phyloP scores from a whole-genome alignment of 53 echinoderm and acorn worm genomes.

The Glandiceps talaboti region DNA sequence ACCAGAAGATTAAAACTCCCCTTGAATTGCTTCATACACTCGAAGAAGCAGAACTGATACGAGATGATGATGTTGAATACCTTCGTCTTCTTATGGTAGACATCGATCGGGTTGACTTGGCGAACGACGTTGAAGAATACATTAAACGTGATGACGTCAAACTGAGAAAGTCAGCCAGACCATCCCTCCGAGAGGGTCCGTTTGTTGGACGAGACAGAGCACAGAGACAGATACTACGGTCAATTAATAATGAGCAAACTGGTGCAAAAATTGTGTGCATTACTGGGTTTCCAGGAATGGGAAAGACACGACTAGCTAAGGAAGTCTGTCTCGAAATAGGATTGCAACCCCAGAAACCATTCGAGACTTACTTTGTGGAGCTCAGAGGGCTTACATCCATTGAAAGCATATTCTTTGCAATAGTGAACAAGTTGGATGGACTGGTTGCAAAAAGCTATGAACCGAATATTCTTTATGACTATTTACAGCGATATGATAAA shows the following conservation, averaged over 20 bases:
- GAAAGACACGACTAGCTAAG: slow-evolving; percentile 81
- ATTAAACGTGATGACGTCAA: slow-evolving; percentile 49
- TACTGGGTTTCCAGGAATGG: slow-evolving; percentile 86
- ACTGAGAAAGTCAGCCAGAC: slow-evolving; percentile 15
- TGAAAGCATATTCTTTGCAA: slow-evolving; percentile 78
- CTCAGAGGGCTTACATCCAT: slow-evolving; percentile 65
- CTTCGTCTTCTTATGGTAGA: slow-evolving; percentile 32
- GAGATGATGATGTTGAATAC: slow-evolving; percentile 53
- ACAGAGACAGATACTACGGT: slow-evolving; percentile 22
- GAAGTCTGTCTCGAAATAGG: slow-evolving; percentile 51
- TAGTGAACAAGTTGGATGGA: slow-evolving; percentile 53
- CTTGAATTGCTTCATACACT: slow-evolving; percentile 56
- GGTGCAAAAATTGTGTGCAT: slow-evolving; percentile 39
- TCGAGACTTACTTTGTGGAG: slow-evolving; percentile 54
- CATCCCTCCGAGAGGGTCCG: slow-evolving; percentile 40
- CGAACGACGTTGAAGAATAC: slow-evolving; percentile 48
- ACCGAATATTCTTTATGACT: slow-evolving; percentile 45
- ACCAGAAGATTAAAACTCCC: slow-evolving; percentile 34
- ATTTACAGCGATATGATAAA: slow-evolving; percentile 18
- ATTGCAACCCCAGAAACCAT: slow-evolving; percentile 17
- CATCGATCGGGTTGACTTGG: slow-evolving; percentile 40
- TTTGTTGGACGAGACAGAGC: slow-evolving; percentile 48
- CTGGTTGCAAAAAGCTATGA: slow-evolving; percentile 40
- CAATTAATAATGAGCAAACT: slow-evolving; percentile 18
- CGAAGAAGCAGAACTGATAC: slow-evolving; percentile 44